Percentiles rank a stretch among this genome's conserved stretches.
Evolutionary conservation across 2,888 invertebrate genomes (phyloP).

Genomic region (Amorpha juglandis): DNA sequence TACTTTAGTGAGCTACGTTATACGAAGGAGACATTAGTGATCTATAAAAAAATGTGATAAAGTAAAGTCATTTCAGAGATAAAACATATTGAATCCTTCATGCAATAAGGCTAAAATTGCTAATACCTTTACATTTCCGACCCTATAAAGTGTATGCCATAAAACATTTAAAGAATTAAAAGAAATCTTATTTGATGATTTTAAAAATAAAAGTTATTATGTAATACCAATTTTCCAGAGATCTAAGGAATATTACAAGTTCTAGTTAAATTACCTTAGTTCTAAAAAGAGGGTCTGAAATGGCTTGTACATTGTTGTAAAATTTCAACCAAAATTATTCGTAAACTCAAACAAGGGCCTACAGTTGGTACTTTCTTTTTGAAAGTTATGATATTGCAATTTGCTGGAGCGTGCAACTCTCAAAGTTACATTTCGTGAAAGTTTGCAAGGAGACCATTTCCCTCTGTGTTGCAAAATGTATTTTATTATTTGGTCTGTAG

Average conservation of each 20-base stretch:
- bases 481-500: slow-evolving; percentile 55
- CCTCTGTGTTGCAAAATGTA: slow-evolving; percentile 36
- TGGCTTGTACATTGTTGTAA: background rate
- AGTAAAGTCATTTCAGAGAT: no score
- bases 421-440: slow-evolving; percentile 33
- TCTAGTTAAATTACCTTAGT: background rate
- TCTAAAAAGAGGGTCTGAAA: background rate
- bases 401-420: slow-evolving; percentile 31
- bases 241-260: background rate
- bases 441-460: slow-evolving; percentile 39
- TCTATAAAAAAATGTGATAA: no score
- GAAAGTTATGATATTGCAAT: slow-evolving; percentile 33
- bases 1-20: no score
- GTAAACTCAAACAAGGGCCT: background rate
- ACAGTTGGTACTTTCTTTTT: slow-evolving; percentile 22
- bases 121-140: no score
- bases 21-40: no score
- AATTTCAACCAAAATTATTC: slow-evolving; percentile 23
- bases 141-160: background rate
- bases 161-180: no score
- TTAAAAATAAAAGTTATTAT: background rate
- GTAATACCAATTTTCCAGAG: background rate
- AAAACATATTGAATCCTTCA: no score
- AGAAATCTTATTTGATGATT: no score
- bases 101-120: no score